Percentiles rank a stretch among this genome's conserved stretches.
phyloP scores from a whole-genome alignment of 1,140 invertebrate genomes.

The Macrobrachium rosenbergii region DNA sequence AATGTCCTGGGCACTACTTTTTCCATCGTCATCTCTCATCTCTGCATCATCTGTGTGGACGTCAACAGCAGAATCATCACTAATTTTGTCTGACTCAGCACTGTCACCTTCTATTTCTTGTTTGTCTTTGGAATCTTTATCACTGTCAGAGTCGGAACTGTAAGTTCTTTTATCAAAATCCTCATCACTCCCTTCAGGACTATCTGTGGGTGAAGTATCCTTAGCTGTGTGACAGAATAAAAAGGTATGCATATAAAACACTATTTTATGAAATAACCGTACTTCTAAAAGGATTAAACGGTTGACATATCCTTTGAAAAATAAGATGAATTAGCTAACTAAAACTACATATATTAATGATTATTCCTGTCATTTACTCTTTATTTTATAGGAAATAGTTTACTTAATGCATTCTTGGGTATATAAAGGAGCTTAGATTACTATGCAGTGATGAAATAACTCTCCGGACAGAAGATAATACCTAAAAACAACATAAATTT shows the following conservation, averaged over 20 bases:
- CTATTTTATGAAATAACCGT: background rate
- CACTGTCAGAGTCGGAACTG: constrained; percentile 42
- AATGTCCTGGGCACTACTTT: background rate
- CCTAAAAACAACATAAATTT: no score
- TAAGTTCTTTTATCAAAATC: constrained; percentile 47
- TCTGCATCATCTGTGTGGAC: background rate
- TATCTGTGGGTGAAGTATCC: background rate
- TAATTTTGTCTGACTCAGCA: background rate
- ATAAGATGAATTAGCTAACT: no score
- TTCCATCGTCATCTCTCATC: background rate
- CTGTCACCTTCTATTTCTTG: constrained; percentile 33
- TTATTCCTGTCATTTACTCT: no score
- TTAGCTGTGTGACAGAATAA: background rate
- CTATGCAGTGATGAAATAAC: no score
- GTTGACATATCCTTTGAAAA: no score
- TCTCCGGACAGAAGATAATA: no score
- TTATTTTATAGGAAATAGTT: no score
- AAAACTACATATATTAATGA: no score
- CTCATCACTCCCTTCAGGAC: constrained; percentile 16
- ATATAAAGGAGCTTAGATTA: no score
- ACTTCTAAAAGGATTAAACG: background rate
- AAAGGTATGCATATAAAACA: background rate
- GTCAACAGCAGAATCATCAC: background rate
- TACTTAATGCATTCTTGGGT: no score
- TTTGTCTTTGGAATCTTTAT: constrained; percentile 29